These are phyloP conservation scores for Gandaritis pyraliata DNA, from an alignment of 2,888 invertebrate species.

Conservation along the genomic window DNA sequence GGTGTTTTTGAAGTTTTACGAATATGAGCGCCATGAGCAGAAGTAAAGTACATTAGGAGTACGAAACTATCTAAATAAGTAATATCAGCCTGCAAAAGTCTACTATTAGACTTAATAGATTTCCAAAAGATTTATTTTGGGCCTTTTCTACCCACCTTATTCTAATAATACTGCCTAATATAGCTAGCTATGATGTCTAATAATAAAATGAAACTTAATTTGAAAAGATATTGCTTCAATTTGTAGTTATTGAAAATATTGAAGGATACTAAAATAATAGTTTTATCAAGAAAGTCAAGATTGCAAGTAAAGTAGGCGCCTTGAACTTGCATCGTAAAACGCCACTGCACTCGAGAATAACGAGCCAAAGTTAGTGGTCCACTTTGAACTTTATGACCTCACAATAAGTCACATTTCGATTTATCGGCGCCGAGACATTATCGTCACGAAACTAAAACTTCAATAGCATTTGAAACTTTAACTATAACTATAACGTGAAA, in stretches of 20 bases:
- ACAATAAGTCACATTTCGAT: constrained; percentile 26
- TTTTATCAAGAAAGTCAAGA: constrained; percentile 2
- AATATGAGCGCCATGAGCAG: neutral
- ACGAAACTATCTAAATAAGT: too few species aligned
- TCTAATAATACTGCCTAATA: too few species aligned
- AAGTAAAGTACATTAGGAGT: too few species aligned
- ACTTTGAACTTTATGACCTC: constrained; percentile 26
- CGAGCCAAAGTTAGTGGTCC: constrained; percentile 13
- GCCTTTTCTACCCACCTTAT: too few species aligned
- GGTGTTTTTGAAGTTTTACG: neutral
- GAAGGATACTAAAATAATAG: constrained; percentile 4
- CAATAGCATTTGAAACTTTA: constrained; percentile 45
- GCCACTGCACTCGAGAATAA: constrained; percentile 22
- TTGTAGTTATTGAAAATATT: neutral
- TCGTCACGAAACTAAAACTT: constrained; percentile 42
- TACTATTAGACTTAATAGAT: too few species aligned
- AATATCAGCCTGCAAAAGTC: too few species aligned
- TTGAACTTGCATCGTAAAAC: constrained; percentile 21
- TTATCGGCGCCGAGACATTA: constrained; percentile 32
- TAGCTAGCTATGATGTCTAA: too few species aligned
- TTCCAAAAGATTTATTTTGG: too few species aligned
- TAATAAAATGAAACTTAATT: too few species aligned
- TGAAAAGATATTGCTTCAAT: neutral
- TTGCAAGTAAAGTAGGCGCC: neutral
- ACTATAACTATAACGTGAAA: constrained; percentile 45